A percentile compares a stretch with the other conserved stretches of the same genome.
Evolutionary conservation across 2,113 vertebrate genomes (phyloP).

Genomic region (Tachysurus fulvidraco): DNA sequence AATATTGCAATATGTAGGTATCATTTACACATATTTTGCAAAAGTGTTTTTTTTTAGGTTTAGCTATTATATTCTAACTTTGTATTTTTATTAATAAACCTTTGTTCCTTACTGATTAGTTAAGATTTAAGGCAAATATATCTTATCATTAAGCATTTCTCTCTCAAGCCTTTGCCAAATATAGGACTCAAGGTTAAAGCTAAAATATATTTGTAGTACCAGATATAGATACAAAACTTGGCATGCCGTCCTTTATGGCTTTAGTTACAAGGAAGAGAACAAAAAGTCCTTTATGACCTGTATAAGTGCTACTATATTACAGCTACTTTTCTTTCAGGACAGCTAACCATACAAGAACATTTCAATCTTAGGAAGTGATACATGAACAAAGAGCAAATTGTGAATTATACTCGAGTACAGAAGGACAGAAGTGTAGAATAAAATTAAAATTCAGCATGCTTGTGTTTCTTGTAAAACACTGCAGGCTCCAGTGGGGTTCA

Average conservation of each 20-base stretch:
- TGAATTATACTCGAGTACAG: neutral
- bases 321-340: neutral
- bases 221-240: neutral
- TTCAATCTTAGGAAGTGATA: neutral
- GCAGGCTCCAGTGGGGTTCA: neutral
- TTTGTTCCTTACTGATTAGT: neutral
- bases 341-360: neutral
- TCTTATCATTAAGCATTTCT: neutral
- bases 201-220: neutral
- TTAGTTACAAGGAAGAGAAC: neutral
- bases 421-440: neutral
- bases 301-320: neutral
- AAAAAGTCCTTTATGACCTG: too few relatives aligned
- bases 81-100: neutral
- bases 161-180: neutral
- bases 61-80: neutral
- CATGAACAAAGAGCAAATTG: neutral
- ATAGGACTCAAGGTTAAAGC: constrained; percentile 11
- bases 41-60: neutral
- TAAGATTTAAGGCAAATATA: neutral
- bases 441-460: neutral
- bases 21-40: neutral
- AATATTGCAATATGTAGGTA: neutral
- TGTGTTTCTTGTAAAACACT: neutral
- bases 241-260: neutral